Evolutionary conservation across 2,797 vertebrate genomes (phyloP).

Genomic region (Anguilla pacifica): DNA sequence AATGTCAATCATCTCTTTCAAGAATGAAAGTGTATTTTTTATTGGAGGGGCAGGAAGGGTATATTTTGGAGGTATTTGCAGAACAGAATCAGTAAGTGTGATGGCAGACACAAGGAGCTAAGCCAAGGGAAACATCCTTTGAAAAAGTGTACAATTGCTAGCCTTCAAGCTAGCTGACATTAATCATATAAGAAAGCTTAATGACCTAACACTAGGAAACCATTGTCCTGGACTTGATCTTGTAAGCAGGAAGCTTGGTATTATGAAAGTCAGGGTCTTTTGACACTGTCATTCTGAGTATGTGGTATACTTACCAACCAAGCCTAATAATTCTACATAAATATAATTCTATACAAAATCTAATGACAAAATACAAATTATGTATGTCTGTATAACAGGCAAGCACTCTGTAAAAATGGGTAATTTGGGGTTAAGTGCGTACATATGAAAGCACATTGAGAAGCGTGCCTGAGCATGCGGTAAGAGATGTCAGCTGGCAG

Average conservation of each 20-base stretch:
- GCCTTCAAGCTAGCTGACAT: background rate
- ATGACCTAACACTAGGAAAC: background rate
- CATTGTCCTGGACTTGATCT: background rate
- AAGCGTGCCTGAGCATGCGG: background rate
- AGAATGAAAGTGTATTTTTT: background rate
- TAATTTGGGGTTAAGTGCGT: background rate
- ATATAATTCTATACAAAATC: background rate
- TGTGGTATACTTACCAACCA: background rate
- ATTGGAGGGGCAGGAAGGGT: background rate
- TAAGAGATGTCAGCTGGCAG: background rate
- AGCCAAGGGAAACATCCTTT: background rate
- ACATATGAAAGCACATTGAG: background rate
- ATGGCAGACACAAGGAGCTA: background rate
- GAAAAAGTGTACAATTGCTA: background rate
- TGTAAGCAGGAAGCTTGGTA: background rate
- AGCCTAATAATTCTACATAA: background rate
- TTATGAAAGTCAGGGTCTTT: background rate
- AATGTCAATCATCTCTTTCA: background rate
- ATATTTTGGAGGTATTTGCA: background rate
- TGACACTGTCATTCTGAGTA: background rate
- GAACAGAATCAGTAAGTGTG: background rate
- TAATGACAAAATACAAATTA: background rate
- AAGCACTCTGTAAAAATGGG: background rate
- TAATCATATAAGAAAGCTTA: background rate
- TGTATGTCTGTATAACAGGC: background rate